Conservation (phyloP, 2,113 vertebrate species). For the Chrysochloris asiatica region DNA sequence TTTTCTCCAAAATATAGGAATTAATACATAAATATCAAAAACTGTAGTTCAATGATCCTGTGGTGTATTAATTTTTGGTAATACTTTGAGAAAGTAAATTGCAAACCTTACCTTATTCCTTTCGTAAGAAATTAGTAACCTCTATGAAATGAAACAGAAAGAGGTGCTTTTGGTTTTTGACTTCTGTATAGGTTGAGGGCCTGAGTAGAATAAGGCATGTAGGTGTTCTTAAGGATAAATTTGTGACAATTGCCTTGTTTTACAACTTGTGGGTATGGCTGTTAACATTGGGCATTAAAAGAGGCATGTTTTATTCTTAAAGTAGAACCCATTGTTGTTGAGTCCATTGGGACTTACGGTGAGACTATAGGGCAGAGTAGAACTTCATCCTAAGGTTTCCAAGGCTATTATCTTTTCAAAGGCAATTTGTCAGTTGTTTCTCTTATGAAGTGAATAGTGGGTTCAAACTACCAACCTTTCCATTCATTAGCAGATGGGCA, state of each 20-base stretch:
- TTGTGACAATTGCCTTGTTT: background rate
- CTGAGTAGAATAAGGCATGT: background rate
- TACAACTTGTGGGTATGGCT: background rate
- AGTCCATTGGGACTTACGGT: background rate
- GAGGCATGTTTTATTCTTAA: conserved; percentile 1
- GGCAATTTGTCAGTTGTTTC: background rate
- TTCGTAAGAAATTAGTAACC: no score
- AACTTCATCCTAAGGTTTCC: background rate
- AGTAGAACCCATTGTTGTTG: background rate
- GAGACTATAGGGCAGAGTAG: background rate
- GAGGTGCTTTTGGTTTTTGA: no score
- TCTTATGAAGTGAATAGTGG: background rate
- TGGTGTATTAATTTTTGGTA: no score
- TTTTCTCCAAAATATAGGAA: background rate
- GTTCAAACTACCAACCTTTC: background rate
- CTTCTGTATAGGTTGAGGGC: background rate
- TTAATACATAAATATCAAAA: background rate
- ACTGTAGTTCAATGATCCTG: background rate
- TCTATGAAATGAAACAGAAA: no score
- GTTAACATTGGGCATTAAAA: background rate
- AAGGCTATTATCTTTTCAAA: background rate
- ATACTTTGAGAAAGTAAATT: background rate
- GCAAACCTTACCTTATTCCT: background rate
- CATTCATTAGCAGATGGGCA: background rate
- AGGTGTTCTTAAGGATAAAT: background rate